Evolutionary conservation across 2,888 invertebrate species (phyloP).

Genomic region (Coenonympha glycerion): DNA sequence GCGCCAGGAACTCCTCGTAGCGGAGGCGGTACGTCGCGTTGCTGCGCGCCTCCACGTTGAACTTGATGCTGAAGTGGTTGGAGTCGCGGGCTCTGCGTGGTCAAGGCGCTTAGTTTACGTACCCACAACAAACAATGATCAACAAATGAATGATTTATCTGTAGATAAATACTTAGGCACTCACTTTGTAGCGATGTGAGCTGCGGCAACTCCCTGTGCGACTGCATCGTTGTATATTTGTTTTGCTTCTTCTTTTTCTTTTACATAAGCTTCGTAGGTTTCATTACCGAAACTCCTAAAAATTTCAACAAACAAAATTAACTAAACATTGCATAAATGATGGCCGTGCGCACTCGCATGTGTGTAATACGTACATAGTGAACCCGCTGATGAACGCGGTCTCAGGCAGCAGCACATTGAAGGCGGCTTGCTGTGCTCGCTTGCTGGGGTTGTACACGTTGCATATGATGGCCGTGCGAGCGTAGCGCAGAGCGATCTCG

Average conservation of each 20-base stretch:
- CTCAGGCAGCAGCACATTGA: conserved; percentile 81
- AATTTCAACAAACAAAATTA: conserved; percentile 7
- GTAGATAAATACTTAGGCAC: too few relatives aligned
- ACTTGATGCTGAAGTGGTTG: conserved; percentile 80
- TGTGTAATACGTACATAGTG: conserved; percentile 70
- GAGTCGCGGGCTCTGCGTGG: conserved; percentile 80
- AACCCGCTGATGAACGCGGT: conserved; percentile 83
- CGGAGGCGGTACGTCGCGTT: conserved; percentile 81
- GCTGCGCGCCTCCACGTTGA: conserved; percentile 79
- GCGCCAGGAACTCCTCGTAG: conserved; percentile 82
- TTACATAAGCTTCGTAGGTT: conserved; percentile 78
- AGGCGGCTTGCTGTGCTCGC: conserved; percentile 41
- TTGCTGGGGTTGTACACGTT: conserved; percentile 80
- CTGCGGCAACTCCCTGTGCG: conserved; percentile 75
- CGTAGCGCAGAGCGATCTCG: conserved; percentile 52
- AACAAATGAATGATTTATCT: too few relatives aligned
- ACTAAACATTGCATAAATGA: neutral
- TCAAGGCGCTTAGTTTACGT: too few relatives aligned
- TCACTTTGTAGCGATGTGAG: conserved; percentile 75
- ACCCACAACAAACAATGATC: too few relatives aligned
- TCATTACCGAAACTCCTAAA: conserved; percentile 78
- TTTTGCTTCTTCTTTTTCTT: conserved; percentile 79
- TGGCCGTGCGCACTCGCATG: too few relatives aligned
- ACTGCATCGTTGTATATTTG: conserved; percentile 75
- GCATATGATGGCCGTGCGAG: conserved; percentile 79